Conservation (phyloP, 2,797 vertebrate species). For the Propithecus perrieri region DNA sequence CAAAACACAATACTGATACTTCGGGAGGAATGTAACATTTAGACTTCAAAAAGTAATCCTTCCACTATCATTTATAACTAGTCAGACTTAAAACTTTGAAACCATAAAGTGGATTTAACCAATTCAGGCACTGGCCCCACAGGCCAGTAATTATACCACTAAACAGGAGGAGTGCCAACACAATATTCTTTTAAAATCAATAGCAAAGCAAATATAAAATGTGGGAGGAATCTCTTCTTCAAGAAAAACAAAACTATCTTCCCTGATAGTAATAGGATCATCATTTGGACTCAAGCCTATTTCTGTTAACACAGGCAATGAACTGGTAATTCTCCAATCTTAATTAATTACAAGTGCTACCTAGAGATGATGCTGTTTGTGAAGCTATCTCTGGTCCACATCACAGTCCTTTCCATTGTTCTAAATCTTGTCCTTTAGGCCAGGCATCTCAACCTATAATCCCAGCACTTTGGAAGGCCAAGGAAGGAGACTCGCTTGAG, state of each 20-base stretch:
- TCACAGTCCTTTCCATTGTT: background rate
- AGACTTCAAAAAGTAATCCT: background rate
- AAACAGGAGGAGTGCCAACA: background rate
- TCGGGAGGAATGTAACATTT: background rate
- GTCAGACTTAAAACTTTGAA: background rate
- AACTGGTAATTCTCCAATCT: background rate
- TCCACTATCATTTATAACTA: background rate
- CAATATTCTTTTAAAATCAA: background rate
- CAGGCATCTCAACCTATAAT: background rate
- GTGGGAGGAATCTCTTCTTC: background rate
- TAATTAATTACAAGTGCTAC: background rate
- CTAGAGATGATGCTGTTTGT: background rate
- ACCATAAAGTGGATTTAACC: background rate
- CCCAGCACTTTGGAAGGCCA: background rate
- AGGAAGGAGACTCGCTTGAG: background rate
- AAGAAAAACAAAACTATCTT: conserved; percentile 20
- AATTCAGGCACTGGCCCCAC: background rate
- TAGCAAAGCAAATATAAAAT: background rate
- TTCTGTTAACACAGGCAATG: background rate
- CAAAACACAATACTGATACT: background rate
- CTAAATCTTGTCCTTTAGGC: too few relatives aligned
- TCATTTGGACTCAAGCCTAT: background rate
- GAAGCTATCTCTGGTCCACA: background rate
- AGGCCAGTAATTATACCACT: background rate
- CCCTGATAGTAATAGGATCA: background rate